Evolutionary conservation across 2,888 invertebrate species (phyloP), one percentile per base, ranked within the genome.

Genomic region (Agonum fuliginosum): DNA sequence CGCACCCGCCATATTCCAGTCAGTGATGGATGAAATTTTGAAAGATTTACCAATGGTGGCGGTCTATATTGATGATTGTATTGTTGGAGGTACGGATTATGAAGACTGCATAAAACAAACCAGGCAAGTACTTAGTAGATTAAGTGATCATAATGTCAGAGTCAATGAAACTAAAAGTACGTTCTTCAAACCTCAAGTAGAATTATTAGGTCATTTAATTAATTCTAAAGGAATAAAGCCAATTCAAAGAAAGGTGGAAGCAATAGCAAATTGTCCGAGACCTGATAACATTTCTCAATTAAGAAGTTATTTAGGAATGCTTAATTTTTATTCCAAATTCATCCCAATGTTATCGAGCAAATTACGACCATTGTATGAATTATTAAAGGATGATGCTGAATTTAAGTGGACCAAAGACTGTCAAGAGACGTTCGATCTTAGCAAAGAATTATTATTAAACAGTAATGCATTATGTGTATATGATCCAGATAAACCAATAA

Each of bases 101-200:
- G 17, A 17, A 51, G 8, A 30, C 3, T n/a, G n/a, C n/a, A 2
- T 27, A 72, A 24, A 2, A 30, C 3, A 1, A 62, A 30, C 30
- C 10, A 62, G 30, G 17, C 14, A 30, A 17, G 34, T 62, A 6
- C 12, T 62, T 1, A 20, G 71, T 19, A 75, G 74, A 41, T 70
- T 82, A 1, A 71, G 5, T 71, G 79, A 0, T 71, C 79, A 5
- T 80, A 79, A 2, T 79, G 80, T 1, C 78, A 80, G 19, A 14
- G 8, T 12, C 27, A 5, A 51, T 1, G 22, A 4, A 22, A 24
- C 58, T 8, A 58, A 58, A 58, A 58, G 58, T 30, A 12, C 8
- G 20, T 34, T 30, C 3, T 41, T 37, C 4, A 37, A 37, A 30
- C 1, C 19, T n/a, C 10, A 14, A 3, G 20, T 58, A 2, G 30